These are phyloP conservation scores for Caenorhabditis brenneri DNA, from an alignment of 1,140 invertebrate genomes.

Conservation along the genomic window DNA sequence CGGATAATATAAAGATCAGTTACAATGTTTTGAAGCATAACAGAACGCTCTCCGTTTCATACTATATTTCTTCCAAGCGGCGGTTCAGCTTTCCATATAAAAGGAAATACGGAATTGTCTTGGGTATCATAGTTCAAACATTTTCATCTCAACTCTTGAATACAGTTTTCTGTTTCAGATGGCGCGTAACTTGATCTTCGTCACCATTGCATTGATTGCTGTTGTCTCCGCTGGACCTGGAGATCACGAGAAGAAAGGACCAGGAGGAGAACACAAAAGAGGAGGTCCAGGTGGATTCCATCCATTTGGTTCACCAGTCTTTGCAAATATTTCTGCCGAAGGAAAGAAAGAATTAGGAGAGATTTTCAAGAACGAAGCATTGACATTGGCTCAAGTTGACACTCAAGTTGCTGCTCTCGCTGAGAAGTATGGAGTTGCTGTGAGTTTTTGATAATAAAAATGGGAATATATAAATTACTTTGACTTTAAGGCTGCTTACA, in stretches of 20 bases:
- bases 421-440: constrained; percentile 21
- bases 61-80: background rate
- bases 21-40: background rate
- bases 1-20: constrained; percentile 32
- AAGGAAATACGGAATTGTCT: background rate
- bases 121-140: background rate
- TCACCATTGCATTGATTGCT: background rate
- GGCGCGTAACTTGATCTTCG: constrained; percentile 16
- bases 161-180: background rate
- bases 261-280: background rate
- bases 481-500: constrained; percentile 1
- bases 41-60: background rate
- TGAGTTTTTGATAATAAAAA: background rate
- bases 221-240: background rate
- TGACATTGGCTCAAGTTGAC: constrained; percentile 2
- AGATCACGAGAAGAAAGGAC: background rate
- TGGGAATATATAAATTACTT: background rate
- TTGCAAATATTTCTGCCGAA: background rate
- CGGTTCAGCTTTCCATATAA: background rate
- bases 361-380: background rate
- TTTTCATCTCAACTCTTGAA: background rate
- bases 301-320: background rate
- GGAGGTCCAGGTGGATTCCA: background rate
- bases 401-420: background rate
- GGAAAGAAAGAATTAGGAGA: background rate